Evolutionary conservation across 2,888 invertebrate genomes (phyloP).

Genomic region (Hypolimnas misippus): DNA sequence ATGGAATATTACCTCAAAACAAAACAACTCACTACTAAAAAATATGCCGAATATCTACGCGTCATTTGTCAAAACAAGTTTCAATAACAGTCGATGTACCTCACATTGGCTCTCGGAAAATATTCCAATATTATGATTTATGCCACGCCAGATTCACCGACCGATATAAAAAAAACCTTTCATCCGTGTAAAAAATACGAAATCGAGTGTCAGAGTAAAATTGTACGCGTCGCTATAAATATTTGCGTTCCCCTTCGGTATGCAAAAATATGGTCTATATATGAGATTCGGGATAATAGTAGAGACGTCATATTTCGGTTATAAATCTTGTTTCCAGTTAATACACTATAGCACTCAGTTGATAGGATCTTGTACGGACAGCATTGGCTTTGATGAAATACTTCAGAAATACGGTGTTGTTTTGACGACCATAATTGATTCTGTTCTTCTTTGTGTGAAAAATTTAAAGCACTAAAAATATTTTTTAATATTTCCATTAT

Average conservation of each 20-base stretch:
- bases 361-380: constrained; percentile 47
- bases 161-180: constrained; percentile 20
- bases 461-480: too few species aligned
- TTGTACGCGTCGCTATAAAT: constrained; percentile 65
- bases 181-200: neutral
- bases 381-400: constrained; percentile 17
- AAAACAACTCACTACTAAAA: neutral
- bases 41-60: constrained; percentile 45
- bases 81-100: constrained; percentile 69
- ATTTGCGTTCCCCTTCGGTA: constrained; percentile 67
- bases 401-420: too few species aligned
- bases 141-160: constrained; percentile 59
- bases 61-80: constrained; percentile 77
- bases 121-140: constrained; percentile 82
- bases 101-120: constrained; percentile 59
- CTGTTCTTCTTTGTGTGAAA: too few species aligned
- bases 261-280: constrained; percentile 78
- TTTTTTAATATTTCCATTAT: too few species aligned
- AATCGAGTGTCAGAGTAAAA: constrained; percentile 43
- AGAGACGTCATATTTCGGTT: constrained; percentile 66
- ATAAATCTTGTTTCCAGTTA: constrained; percentile 80
- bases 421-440: too few species aligned
- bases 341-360: constrained; percentile 68
- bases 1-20: neutral
- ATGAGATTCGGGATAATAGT: constrained; percentile 67